phyloP scores from a whole-genome alignment of 2,888 invertebrate species.

The Vesta saturnalis region DNA sequence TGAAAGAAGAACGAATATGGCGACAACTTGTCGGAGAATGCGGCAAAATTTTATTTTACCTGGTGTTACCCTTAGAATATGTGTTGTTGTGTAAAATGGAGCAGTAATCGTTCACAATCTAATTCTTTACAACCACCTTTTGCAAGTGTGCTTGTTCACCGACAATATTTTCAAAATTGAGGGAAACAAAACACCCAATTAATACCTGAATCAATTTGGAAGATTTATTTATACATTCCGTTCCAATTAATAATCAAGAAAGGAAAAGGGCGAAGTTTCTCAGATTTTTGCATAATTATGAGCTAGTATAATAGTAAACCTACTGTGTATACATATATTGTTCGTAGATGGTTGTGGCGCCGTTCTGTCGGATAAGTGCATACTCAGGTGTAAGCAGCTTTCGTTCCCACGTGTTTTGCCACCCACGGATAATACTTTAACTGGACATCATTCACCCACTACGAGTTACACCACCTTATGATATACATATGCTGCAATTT shows the following conservation, averaged over 20 bases:
- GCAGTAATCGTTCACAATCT: constrained; percentile 27
- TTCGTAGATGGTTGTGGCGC: constrained; percentile 63
- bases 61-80: constrained; percentile 50
- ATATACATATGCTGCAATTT: not conserved
- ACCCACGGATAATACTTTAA: constrained; percentile 51
- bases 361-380: constrained; percentile 71
- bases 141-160: not conserved
- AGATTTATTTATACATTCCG: not conserved
- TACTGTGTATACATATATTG: constrained; percentile 21
- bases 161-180: constrained; percentile 6
- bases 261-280: not conserved
- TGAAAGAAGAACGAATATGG: constrained; percentile 54
- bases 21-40: constrained; percentile 62
- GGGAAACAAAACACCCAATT: not conserved
- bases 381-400: constrained; percentile 74
- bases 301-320: no score
- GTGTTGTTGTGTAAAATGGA: constrained; percentile 21
- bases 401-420: constrained; percentile 61
- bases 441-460: constrained; percentile 35
- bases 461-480: constrained; percentile 23
- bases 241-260: constrained; percentile 4
- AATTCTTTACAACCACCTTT: not conserved
- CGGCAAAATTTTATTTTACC: constrained; percentile 60
- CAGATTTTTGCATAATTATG: no score
- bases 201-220: not conserved